A percentile compares a stretch with the other conserved stretches of the same genome.
Conservation (phyloP, 1,140 invertebrate species). For the Drosophila sechellia region DNA sequence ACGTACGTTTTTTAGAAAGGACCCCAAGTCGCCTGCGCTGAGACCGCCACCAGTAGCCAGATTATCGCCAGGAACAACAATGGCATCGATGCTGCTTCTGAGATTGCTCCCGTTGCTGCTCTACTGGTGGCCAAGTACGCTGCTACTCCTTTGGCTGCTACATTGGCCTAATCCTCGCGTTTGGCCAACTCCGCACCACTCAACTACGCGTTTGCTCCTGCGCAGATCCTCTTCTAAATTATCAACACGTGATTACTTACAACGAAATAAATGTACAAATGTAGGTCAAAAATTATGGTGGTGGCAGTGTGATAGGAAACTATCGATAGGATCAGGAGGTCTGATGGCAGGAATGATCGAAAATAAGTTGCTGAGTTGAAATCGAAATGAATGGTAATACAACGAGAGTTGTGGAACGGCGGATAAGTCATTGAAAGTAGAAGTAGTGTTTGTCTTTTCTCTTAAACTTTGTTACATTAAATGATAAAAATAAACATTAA, state of each 20-base stretch:
- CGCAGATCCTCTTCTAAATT: neutral
- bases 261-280: neutral
- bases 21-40: conserved; percentile 45
- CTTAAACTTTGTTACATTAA: no score
- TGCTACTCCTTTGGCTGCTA: conserved; percentile 10
- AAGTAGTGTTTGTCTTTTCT: no score
- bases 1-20: conserved; percentile 25
- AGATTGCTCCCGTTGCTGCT: conserved; percentile 18
- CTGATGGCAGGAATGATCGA: no score
- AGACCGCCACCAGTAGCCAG: conserved; percentile 85
- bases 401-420: no score
- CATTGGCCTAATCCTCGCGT: conserved; percentile 16
- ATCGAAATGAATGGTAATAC: no score
- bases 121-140: no score
- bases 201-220: neutral
- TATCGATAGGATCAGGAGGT: no score
- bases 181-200: neutral
- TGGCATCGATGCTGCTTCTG: conserved; percentile 72
- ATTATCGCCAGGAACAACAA: conserved; percentile 84
- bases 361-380: no score
- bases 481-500: no score
- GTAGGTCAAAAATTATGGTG: no score
- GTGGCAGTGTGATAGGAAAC: no score
- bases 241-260: neutral
- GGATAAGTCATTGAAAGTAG: no score